phyloP scores from a whole-genome alignment of 1,140 invertebrate species.

The Drosophila subpulchrella region DNA sequence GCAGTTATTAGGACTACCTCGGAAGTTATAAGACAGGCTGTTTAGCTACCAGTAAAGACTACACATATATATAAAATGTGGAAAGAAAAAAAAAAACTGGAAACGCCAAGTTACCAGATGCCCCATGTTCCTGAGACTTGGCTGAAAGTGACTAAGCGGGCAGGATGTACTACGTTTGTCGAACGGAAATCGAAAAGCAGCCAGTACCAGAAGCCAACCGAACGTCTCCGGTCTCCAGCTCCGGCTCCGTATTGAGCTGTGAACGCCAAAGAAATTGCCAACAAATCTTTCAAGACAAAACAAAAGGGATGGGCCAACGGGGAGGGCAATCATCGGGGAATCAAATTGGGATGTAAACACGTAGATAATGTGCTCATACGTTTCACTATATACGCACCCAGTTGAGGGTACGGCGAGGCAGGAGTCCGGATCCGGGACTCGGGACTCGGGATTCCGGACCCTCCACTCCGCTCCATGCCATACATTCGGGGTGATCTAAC shows the following conservation, averaged over 20 bases:
- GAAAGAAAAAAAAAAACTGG: constrained; percentile 26
- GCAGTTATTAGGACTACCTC: constrained; percentile 77
- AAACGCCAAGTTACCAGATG: constrained; percentile 19
- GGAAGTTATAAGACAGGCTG: constrained; percentile 67
- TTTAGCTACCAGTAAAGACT: background rate
- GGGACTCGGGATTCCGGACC: background rate
- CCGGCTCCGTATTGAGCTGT: constrained; percentile 42
- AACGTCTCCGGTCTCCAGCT: background rate
- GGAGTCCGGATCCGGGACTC: background rate
- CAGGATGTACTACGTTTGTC: constrained; percentile 59
- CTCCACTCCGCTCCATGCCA: background rate
- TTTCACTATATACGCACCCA: constrained; percentile 72
- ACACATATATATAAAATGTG: constrained; percentile 4
- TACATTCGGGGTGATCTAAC: constrained; percentile 3
- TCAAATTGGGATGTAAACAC: constrained; percentile 84
- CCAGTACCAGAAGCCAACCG: constrained; percentile 22
- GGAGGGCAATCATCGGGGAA: constrained; percentile 68
- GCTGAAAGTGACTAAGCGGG: constrained; percentile 62
- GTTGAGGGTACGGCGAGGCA: background rate
- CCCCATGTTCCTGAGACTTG: constrained; percentile 30
- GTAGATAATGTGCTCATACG: constrained; percentile 81
- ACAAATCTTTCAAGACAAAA: constrained; percentile 76
- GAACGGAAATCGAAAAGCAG: constrained; percentile 68
- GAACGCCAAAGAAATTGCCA: constrained; percentile 55
- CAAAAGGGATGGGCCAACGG: constrained; percentile 4